Percentiles rank a stretch among this genome's conserved stretches.
These are phyloP conservation scores for Lottia scabra DNA, from an alignment of 2,888 invertebrate species.

Conservation along the genomic window DNA sequence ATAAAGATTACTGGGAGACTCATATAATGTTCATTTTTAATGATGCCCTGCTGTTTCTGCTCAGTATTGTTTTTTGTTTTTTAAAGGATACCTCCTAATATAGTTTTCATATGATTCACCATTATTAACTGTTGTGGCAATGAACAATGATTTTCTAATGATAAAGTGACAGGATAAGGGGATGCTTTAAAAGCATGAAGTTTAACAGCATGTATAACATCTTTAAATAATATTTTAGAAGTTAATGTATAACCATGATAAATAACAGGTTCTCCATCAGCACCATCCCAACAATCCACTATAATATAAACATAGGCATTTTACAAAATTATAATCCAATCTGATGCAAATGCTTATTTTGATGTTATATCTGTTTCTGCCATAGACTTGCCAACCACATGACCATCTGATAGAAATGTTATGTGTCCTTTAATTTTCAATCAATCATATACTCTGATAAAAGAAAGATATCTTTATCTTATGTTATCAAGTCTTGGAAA, in stretches of 20 bases:
- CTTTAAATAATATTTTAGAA: constrained; percentile 93
- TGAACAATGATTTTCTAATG: constrained; percentile 69
- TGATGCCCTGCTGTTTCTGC: too few species aligned
- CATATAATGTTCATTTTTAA: too few species aligned
- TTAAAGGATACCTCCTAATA: constrained; percentile 56
- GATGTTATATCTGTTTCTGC: too few species aligned
- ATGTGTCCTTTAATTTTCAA: too few species aligned
- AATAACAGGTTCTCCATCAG: constrained; percentile 73
- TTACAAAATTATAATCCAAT: too few species aligned
- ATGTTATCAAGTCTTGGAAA: too few species aligned
- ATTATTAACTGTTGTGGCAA: constrained; percentile 66
- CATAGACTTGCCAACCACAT: too few species aligned
- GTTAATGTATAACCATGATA: constrained; percentile 86
- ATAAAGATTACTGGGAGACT: too few species aligned
- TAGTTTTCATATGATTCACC: constrained; percentile 57
- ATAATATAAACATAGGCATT: constrained; percentile 38
- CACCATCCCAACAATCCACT: constrained; percentile 77
- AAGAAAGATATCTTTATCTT: too few species aligned
- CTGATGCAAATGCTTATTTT: too few species aligned
- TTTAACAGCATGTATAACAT: constrained; percentile 89
- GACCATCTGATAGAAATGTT: too few species aligned
- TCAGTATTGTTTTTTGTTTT: not conserved
- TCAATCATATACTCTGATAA: too few species aligned
- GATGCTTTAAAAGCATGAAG: constrained; percentile 95
- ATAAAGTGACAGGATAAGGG: constrained; percentile 74